Evolutionary conservation across 2,888 invertebrate genomes (phyloP), one percentile per base, ranked within the genome.

Genomic region (Hoplodrina blanda): DNA sequence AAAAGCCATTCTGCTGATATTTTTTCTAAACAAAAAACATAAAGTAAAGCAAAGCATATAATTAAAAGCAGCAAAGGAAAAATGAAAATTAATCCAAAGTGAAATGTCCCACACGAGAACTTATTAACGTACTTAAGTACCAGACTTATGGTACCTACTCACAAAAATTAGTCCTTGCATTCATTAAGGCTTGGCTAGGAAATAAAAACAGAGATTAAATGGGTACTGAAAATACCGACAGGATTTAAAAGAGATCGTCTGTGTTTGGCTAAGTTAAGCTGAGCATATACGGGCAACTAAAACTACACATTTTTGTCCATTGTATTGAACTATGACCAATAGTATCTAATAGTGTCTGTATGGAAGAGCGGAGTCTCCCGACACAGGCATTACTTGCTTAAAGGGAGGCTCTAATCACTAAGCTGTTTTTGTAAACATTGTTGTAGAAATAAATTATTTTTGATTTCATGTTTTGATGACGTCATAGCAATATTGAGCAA

Each of bases 91-190:
- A 59, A 55, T 54, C 30, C 50, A 76, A 65, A 54, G 44, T 61
- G 52, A 53, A 72, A 72, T 69, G 68, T 60, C 60, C 65, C 52
- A 66, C 52, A 66, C 62, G 55, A 61, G 49, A 57, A 57, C 71
- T 67, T 56, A 52, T 52, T 25, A 17, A 33, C 33, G 46, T 46
- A 46, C 37, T 52, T 62, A 71, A 81, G 62, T 73, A 63, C 33
- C 46, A 63, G 66, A 77, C 64, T 82, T 73, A 73, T 56, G 61
- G 72, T 67, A 74, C 25, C 25, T 25, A 25, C 69, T 83, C 56
- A 66, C 56, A 61, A 74, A 74, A 78, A 80, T 80, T 80, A 83
- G 78, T 69, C 65, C 60, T 71, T 71, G 67, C 81, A 65, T 82
- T 83, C 62, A 82, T 81, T 81, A 82, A 71, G 62, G 65, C 62